Conservation (phyloP, 2,113 vertebrate species). For the Rhea pennata region DNA sequence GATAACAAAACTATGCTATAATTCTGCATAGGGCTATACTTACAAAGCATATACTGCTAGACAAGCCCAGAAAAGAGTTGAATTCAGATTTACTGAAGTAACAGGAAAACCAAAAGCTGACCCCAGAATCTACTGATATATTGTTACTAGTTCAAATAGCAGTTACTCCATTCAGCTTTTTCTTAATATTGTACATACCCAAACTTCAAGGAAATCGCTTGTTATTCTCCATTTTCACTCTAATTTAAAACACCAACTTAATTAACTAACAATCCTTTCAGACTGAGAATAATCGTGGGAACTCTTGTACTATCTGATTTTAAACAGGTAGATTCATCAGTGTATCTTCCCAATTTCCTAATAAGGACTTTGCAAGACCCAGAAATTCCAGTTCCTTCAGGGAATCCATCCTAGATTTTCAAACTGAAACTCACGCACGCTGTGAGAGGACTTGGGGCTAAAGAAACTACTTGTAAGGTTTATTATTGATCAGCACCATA, state of each 20-base stretch:
- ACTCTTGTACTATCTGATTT: constrained; percentile 62
- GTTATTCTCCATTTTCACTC: constrained; percentile 24
- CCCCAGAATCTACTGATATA: not conserved
- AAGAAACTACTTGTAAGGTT: not conserved
- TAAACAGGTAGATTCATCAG: constrained; percentile 61
- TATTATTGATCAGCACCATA: not conserved
- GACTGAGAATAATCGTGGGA: constrained; percentile 55
- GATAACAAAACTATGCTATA: not conserved
- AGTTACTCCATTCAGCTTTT: not conserved
- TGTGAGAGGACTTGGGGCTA: constrained; percentile 43
- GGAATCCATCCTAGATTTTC: constrained; percentile 49
- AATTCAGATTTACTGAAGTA: not conserved
- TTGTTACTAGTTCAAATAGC: not conserved
- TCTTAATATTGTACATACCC: not conserved
- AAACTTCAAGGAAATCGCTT: not conserved
- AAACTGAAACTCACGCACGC: not conserved
- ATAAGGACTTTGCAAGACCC: constrained; percentile 68
- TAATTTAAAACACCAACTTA: constrained; percentile 53
- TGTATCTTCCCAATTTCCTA: constrained; percentile 63
- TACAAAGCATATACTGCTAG: not conserved
- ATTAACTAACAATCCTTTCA: constrained; percentile 24
- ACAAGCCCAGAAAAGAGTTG: not conserved
- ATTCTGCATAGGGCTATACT: not conserved
- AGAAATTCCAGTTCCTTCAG: constrained; percentile 64
- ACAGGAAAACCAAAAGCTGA: not conserved